Evolutionary conservation across 2,797 vertebrate species (phyloP), one percentile per base, ranked within the genome.

Genomic region (Tiaroga cobitis): DNA sequence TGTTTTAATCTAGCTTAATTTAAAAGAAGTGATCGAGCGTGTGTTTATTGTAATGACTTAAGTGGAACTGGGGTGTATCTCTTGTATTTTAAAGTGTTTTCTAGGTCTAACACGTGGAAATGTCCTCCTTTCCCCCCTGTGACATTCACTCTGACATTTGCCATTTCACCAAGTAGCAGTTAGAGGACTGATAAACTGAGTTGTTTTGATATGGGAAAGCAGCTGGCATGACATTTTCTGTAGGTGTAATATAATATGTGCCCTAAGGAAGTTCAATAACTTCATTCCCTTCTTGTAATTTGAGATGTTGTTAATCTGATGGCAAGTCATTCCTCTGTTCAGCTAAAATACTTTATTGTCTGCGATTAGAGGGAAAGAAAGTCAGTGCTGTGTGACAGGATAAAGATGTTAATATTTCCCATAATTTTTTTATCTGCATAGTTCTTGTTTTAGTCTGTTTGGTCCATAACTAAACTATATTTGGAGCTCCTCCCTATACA

Each of bases 61-160:
- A 32, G 1, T 65, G 10, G 15, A 41, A 41, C 4, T 2, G 21
- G 34, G 34, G 13, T 18, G 24, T 26, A 37, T 19, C 4, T 61
- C 34, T 41, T 61, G 24, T 41, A 61, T 49, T 65, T 29, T 65
- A 26, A 19, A 2, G 10, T 24, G 11, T 49, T 80, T 80, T 67
- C 41, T 61, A 29, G n/a, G 39, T 26, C n/a, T 37, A 56, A 37
- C 51, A 11, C 11, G 4, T 63, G n/a, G 3, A 61, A 63, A 24
- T 49, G 41, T 80, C 32, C 77, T 41, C 18, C 63, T 83, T 21
- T 21, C 24, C 59, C 34, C 75, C 59, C 59, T 49, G 41, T 82
- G 81, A 83, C 77, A 63, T 81, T 84, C 37, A 29, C 68, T 32
- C 41, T 73, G 87, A 85, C 87, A 75, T 85, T 82, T 89, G 74